phyloP scores from a whole-genome alignment of 2,113 vertebrate genomes.

The Meleagris gallopavo region DNA sequence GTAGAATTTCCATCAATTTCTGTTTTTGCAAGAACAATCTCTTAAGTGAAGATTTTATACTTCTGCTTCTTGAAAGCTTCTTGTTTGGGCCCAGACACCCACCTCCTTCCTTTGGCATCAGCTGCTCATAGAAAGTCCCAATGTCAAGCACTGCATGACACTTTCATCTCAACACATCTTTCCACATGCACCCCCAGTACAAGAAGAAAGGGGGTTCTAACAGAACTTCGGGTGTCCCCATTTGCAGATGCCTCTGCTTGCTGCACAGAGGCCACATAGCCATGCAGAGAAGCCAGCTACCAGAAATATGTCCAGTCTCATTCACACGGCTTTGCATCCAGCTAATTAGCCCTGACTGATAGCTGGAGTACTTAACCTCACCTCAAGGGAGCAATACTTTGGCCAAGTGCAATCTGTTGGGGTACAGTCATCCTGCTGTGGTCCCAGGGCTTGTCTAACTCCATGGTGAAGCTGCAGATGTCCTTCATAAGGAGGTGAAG shows the following conservation, averaged over 20 bases:
- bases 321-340: background rate
- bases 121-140: rapidly evolving
- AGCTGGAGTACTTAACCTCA: background rate
- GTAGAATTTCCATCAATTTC: background rate
- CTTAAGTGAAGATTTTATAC: background rate
- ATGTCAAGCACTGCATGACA: rapidly evolving
- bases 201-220: background rate
- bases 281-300: background rate
- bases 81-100: rapidly evolving
- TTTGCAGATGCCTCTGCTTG: background rate
- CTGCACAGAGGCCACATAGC: background rate
- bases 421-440: background rate
- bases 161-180: rapidly evolving
- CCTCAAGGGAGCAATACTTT: background rate
- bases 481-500: background rate
- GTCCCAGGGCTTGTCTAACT: background rate
- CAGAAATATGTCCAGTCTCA: background rate
- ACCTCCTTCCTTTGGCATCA: background rate
- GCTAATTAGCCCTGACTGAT: background rate
- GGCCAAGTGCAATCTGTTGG: background rate
- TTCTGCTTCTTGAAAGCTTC: background rate
- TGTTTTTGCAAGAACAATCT: background rate
- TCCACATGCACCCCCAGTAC: rapidly evolving
- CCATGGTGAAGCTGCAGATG: background rate
- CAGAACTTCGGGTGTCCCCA: background rate